Percentiles rank a stretch among this genome's conserved stretches.
Conservation (phyloP, 2,888 invertebrate species). For the Mythimna albipuncta region DNA sequence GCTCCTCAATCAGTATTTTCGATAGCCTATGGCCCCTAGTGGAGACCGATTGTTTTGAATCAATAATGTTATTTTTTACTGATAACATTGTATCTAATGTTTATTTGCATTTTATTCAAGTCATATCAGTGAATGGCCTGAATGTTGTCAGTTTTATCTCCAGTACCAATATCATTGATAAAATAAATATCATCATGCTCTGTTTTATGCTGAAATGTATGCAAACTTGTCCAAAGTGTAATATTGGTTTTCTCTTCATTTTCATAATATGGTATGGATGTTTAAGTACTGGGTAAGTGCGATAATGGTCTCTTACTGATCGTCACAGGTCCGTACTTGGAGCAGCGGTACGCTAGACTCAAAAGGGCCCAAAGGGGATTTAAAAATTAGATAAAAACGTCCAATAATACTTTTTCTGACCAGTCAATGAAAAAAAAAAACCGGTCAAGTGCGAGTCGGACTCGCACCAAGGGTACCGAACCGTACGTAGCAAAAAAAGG, state of each 20-base stretch:
- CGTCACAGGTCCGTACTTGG: too few species aligned
- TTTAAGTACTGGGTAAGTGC: too few species aligned
- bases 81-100: constrained; percentile 12
- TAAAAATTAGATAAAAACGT: background rate
- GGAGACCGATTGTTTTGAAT: background rate
- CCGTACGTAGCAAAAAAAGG: too few species aligned
- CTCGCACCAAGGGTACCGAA: too few species aligned
- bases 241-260: background rate
- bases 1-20: background rate
- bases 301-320: too few species aligned
- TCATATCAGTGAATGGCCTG: constrained; percentile 32
- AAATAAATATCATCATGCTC: constrained; percentile 31
- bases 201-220: constrained; percentile 17
- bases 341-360: background rate
- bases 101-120: constrained; percentile 35
- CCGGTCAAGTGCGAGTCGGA: too few species aligned
- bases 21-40: background rate
- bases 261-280: background rate
- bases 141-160: constrained; percentile 43
- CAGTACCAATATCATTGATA: constrained; percentile 37
- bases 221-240: background rate
- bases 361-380: too few species aligned
- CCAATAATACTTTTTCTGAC: background rate
- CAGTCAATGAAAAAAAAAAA: background rate
- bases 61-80: background rate